Evolutionary conservation across 2,113 vertebrate species (phyloP).

Genomic region (Uropsilus gracilis): DNA sequence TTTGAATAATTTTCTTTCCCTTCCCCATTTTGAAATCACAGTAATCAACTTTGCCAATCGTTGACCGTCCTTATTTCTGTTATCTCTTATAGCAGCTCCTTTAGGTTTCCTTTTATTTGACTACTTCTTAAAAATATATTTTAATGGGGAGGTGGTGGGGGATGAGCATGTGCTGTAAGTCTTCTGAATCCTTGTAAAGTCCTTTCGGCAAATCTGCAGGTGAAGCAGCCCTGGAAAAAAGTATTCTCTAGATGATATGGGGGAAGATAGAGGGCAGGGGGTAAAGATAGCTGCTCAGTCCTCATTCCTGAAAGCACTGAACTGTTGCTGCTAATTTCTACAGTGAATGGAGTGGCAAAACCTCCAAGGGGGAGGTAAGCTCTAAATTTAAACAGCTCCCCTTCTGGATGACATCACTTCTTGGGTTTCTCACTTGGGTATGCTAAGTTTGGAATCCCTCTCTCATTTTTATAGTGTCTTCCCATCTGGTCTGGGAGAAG

Average conservation of each 20-base stretch:
- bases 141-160: background rate
- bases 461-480: background rate
- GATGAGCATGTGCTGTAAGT: background rate
- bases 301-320: background rate
- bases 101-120: background rate
- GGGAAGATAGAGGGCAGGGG: background rate
- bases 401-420: background rate
- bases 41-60: background rate
- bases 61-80: background rate
- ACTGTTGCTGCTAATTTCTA: background rate
- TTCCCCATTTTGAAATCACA: background rate
- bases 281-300: background rate
- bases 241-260: background rate
- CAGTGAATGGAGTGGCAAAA: background rate
- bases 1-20: background rate
- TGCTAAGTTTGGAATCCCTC: background rate
- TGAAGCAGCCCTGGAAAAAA: background rate
- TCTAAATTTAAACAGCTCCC: background rate
- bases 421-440: background rate
- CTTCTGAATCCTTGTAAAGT: background rate
- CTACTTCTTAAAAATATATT: background rate
- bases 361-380: background rate
- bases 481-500: background rate
- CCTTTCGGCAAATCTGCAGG: background rate
- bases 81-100: background rate